These are phyloP conservation scores for Lasioglossum vierecki DNA, from an alignment of 2,888 invertebrate genomes.

Conservation along the genomic window DNA sequence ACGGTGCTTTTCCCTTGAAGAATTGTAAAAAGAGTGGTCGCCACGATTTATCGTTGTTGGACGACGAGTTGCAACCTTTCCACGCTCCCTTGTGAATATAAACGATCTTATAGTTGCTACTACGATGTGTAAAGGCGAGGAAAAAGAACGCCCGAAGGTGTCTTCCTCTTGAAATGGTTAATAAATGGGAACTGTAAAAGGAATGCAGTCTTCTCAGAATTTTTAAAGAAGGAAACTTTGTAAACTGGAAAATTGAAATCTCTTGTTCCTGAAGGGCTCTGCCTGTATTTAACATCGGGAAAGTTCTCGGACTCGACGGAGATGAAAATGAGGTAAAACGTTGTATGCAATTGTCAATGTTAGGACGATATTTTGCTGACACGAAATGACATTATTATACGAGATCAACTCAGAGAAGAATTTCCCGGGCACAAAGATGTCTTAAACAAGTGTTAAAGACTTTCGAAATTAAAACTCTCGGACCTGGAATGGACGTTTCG, in stretches of 20 bases:
- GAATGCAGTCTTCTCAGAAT: background rate
- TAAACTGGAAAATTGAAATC: background rate
- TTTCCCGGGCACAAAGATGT: too few species aligned
- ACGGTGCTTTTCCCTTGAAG: too few species aligned
- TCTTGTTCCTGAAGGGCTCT: background rate
- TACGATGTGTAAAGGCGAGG: background rate
- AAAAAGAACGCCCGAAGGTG: background rate
- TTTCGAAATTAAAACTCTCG: too few species aligned
- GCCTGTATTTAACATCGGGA: background rate
- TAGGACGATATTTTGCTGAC: background rate
- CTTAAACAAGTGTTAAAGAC: too few species aligned
- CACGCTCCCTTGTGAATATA: background rate
- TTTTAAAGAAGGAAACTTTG: background rate
- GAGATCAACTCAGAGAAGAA: too few species aligned
- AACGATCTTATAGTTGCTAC: background rate
- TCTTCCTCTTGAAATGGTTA: background rate
- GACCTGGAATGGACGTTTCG: too few species aligned
- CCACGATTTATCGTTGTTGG: background rate
- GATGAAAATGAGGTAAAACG: background rate
- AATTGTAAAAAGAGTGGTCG: background rate
- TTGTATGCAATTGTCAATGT: background rate
- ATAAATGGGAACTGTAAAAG: background rate
- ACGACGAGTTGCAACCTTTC: background rate
- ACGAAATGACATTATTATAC: background rate
- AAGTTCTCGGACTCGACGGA: too few species aligned